Base-by-base conservation (phyloP, 2,113 vertebrate species). In the Daboia siamensis region DNA sequence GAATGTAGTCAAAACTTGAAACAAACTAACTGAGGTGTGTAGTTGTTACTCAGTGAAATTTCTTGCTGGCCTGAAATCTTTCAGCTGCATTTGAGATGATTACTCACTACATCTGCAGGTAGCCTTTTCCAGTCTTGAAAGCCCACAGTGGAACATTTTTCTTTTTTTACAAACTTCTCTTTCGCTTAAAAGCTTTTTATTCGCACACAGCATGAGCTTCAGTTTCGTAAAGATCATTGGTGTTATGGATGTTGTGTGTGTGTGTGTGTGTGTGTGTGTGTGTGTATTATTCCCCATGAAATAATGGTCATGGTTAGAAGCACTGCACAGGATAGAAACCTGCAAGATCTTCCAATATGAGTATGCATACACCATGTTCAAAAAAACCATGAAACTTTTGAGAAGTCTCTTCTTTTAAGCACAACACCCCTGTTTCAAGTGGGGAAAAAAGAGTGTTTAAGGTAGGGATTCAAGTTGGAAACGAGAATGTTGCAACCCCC, bases 1-100 rank as follows among this genome's bases (percentile, higher is more conserved):
- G 93, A 88, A 94, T 92, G 59, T 94, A 94, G 87, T 92, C 93
- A 87, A 95, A 95, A 91, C 92, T 95, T 92, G 6, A 0, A 91
- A 88, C 94, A 94, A 57, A 93, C 90, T 86, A 10, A 93, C 92
- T 95, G 91, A 86, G 54, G 87, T 80, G 69, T 80, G 33, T 54
- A 94, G 13, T 85, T 12, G 74, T 54, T 64, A 90, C 44, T 93
- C 92, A 21, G 2, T 69, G 13, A 33, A 92, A 0, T 0, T 89
- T 85, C 61, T 59, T 7, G 55, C 59, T 29, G 12, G 15, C 92
- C 92, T 54, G 51, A 92, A 44, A 33, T 21, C 12, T 90, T 86
- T 56, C 56, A 29, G 56, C 80, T 9, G 13, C 61, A 29, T 61
- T 90, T 90, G 52, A 93, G 88, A 90, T 86, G 92, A 44, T 90